Conservation (phyloP, 2,113 vertebrate genomes). For the Gadus macrocephalus region DNA sequence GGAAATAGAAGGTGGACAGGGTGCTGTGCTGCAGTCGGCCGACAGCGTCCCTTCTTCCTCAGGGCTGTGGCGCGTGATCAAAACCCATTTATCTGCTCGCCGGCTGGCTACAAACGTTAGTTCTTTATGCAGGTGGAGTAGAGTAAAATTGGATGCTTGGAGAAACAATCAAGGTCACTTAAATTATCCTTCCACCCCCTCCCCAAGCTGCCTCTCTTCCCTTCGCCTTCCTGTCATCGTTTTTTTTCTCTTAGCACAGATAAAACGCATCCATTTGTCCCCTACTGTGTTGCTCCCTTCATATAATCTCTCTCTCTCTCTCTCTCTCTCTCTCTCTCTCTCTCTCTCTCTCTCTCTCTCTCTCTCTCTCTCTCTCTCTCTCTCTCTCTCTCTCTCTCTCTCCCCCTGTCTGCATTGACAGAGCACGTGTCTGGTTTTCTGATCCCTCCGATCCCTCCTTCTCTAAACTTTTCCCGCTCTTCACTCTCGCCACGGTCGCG, state of each 20-base stretch:
- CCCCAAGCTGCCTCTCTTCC: neutral
- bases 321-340: no score
- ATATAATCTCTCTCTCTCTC: no score
- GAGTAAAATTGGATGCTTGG: neutral
- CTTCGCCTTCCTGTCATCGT: neutral
- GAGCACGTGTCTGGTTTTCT: neutral
- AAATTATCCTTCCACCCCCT: neutral
- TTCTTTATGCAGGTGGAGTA: neutral
- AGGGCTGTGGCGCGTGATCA: neutral
- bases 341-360: no score
- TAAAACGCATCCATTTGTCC: no score
- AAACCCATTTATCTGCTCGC: neutral
- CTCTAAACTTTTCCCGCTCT: no score
- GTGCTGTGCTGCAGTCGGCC: neutral
- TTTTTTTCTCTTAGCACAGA: no score
- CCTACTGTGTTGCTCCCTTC: no score
- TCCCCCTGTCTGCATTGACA: neutral
- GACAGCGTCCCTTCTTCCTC: no score
- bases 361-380: no score
- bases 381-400: neutral
- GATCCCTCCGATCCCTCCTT: neutral
- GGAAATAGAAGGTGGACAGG: neutral
- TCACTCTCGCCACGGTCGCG: neutral
- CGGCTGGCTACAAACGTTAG: neutral
- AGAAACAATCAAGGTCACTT: neutral